A percentile compares a stretch with the other conserved stretches of the same genome.
phyloP scores from a whole-genome alignment of 64 coral and sea anemone genomes.

The Platygyra sinensis region DNA sequence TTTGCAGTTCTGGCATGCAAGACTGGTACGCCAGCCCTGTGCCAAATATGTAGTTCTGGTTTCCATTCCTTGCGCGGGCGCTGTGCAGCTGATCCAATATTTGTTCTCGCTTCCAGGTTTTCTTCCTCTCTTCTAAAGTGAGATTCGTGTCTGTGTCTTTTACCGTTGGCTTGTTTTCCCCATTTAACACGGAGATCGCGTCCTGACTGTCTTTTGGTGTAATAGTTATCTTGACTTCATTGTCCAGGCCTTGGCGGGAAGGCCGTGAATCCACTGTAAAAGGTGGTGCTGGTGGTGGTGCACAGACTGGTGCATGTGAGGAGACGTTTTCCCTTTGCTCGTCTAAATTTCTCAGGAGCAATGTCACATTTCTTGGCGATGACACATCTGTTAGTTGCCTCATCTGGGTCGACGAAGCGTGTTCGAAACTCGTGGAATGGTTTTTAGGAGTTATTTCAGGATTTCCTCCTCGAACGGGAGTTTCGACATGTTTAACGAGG shows the following conservation, averaged over 20 bases:
- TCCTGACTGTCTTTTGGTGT: not conserved
- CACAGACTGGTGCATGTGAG: not conserved
- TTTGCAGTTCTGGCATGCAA: slow-evolving; percentile 58
- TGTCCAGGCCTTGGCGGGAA: not conserved
- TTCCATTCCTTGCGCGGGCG: slow-evolving; percentile 5
- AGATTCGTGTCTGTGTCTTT: not conserved
- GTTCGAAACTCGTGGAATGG: not conserved
- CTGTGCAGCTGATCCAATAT: slow-evolving; percentile 33
- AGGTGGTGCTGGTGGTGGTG: not conserved
- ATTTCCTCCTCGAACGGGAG: not conserved
- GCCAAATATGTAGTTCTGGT: slow-evolving; percentile 47
- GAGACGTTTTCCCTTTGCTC: not conserved
- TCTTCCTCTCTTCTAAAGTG: slow-evolving; percentile 57
- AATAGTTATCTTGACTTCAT: not conserved
- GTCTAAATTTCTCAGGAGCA: not conserved
- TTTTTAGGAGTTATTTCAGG: not conserved
- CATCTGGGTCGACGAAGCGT: not conserved
- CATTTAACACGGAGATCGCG: not conserved
- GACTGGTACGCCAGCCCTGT: slow-evolving; percentile 64
- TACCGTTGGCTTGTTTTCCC: not conserved
- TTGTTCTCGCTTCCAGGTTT: slow-evolving; percentile 55
- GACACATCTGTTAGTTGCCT: not conserved
- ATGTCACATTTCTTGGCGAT: not conserved
- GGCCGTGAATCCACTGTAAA: not conserved
- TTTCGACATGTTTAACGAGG: not conserved